Evolutionary conservation across 2,797 vertebrate genomes (phyloP).

Genomic region (Perodicticus potto): DNA sequence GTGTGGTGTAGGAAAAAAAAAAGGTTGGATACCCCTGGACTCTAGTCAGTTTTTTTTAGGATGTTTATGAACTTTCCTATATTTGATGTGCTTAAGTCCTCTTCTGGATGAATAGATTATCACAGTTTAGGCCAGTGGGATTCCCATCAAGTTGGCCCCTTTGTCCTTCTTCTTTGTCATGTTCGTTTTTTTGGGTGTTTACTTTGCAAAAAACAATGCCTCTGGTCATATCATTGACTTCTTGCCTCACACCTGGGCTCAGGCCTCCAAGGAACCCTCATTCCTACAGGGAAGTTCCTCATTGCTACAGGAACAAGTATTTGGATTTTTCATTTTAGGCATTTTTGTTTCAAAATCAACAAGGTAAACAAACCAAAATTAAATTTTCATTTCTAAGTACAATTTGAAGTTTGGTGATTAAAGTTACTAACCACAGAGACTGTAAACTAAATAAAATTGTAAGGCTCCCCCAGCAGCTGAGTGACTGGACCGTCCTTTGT

Average conservation of each 20-base stretch:
- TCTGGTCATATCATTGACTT: background rate
- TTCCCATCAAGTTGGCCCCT: background rate
- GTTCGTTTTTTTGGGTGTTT: background rate
- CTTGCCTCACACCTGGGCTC: background rate
- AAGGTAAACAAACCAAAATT: background rate
- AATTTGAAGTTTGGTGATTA: background rate
- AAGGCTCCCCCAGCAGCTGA: no score
- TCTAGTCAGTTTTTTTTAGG: background rate
- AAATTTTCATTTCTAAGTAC: background rate
- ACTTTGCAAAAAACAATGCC: background rate
- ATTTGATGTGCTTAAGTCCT: background rate
- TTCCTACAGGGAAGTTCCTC: background rate
- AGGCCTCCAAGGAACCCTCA: background rate
- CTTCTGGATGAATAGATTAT: background rate
- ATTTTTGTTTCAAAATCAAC: conserved; percentile 21
- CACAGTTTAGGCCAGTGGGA: background rate
- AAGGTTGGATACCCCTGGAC: no score
- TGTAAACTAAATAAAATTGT: no score
- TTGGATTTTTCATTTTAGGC: background rate
- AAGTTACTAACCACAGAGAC: background rate
- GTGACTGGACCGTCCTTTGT: no score
- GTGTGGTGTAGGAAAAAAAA: no score
- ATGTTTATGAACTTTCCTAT: background rate
- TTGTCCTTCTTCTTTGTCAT: background rate
- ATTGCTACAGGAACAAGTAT: background rate